Evolutionary conservation across 1,140 invertebrate species (phyloP).

Genomic region (Megalonaias nervosa): DNA sequence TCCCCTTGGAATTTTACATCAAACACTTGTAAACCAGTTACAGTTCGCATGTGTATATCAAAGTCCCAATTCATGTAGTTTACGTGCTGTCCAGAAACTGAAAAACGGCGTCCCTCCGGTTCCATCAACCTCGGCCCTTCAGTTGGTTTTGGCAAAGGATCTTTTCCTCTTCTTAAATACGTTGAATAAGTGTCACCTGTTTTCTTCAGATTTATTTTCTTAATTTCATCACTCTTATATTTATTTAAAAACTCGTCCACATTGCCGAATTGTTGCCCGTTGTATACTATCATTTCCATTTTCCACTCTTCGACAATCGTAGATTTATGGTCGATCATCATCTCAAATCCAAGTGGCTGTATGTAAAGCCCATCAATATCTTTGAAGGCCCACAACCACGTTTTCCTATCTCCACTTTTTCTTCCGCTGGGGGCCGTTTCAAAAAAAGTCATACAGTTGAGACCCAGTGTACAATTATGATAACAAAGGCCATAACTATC

Average conservation of each 20-base stretch:
- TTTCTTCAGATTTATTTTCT: constrained; percentile 7
- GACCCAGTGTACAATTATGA: constrained; percentile 53
- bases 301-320: constrained; percentile 43
- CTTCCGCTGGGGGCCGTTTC: constrained; percentile 53
- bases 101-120: constrained; percentile 59
- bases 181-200: constrained; percentile 50
- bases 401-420: constrained; percentile 47
- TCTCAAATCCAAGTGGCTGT: constrained; percentile 58
- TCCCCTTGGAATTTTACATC: constrained; percentile 60
- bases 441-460: constrained; percentile 49
- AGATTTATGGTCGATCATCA: constrained; percentile 56
- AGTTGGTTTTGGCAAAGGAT: constrained; percentile 36
- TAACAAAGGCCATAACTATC: constrained; percentile 59
- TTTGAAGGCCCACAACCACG: constrained; percentile 56
- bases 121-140: constrained; percentile 56
- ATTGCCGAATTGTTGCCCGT: constrained; percentile 54
- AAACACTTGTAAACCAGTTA: constrained; percentile 55
- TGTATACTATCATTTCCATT: constrained; percentile 54
- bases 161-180: constrained; percentile 39
- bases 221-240: constrained; percentile 24
- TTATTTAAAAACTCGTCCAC: constrained; percentile 47
- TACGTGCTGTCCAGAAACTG: constrained; percentile 53
- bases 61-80: constrained; percentile 63
- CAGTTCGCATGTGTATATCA: constrained; percentile 48
- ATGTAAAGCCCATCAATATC: constrained; percentile 58